phyloP scores from a whole-genome alignment of 2,797 vertebrate species.

The Karalla daura region DNA sequence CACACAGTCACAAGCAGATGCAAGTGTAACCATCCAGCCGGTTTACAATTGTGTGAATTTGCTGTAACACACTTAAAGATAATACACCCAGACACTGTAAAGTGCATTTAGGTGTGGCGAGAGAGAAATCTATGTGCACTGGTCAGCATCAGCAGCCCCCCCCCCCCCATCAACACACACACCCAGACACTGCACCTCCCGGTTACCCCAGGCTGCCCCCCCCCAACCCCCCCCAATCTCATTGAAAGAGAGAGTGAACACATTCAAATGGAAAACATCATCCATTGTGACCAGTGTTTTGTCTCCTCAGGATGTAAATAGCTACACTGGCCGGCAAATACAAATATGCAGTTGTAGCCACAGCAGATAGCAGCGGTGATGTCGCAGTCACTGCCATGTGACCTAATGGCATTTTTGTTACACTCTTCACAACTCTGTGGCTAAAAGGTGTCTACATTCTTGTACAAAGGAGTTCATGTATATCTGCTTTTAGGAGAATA shows the following conservation, averaged over 20 bases:
- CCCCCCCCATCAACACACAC: background rate
- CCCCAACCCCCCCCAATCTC: slow-evolving; percentile 29
- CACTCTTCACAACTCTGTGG: slow-evolving; percentile 11
- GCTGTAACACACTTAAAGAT: slow-evolving; percentile 81
- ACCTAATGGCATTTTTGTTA: background rate
- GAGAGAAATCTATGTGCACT: slow-evolving; percentile 82
- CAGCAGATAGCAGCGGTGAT: slow-evolving; percentile 42
- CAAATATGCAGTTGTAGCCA: slow-evolving; percentile 48
- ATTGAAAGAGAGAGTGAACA: slow-evolving; percentile 71
- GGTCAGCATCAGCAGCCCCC: slow-evolving; percentile 87
- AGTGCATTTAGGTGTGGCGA: slow-evolving; percentile 49
- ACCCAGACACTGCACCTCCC: slow-evolving; percentile 62
- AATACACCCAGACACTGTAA: slow-evolving; percentile 73
- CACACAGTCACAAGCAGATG: slow-evolving; percentile 12
- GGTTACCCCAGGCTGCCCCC: slow-evolving; percentile 20
- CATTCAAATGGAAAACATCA: slow-evolving; percentile 81
- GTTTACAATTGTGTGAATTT: slow-evolving; percentile 86
- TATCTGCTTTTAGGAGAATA: background rate
- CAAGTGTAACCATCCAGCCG: background rate
- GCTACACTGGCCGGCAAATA: slow-evolving; percentile 62
- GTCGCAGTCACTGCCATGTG: slow-evolving; percentile 29
- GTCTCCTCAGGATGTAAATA: slow-evolving; percentile 79
- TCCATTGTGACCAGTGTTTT: slow-evolving; percentile 73
- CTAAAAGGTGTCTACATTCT: background rate
- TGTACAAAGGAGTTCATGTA: background rate